Evolutionary conservation across 2,113 vertebrate genomes (phyloP), one percentile per base, ranked within the genome.

Genomic region (Crotophaga sulcirostris): DNA sequence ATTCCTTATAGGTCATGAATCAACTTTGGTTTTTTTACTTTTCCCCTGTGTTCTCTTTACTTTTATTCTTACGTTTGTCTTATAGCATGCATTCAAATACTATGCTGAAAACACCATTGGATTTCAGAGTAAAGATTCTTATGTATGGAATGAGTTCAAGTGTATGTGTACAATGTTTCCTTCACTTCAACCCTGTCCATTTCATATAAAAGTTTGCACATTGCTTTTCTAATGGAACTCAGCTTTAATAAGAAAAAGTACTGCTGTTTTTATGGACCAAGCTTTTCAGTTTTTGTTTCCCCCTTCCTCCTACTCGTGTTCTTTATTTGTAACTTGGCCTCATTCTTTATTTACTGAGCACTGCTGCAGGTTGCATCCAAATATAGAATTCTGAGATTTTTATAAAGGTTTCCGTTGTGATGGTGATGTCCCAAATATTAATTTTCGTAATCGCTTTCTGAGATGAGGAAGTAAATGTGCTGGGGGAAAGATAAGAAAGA

Each of bases 241-340:
- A 16, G 15, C 16, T 92, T 86, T 80, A 86, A 25, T 51, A 28
- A 59, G 38, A 55, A 78, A 91, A 81, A 56, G 6, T n/a, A 25
- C 4, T 45, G 18, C n/a, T 82, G 36, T 55, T 88, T 24, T 10
- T 83, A 13, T n/a, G 33, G 83, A 77, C 63, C 21, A 54, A 69
- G 79, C 42, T 63, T 92, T 73, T 86, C 51, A 74, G 12, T 44
- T 84, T 86, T 74, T 17, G 3, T 59, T 94, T 88, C 25, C 45
- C 25, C 16, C 92, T 79, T 85, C 76, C 38, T 94, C 89, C 88
- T 86, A 40, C 4, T 0, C 8, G 0, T 67, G 26, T 92, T 86
- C 94, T 93, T 84, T 95, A 77, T 92, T 94, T 93, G 92, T 94
- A 92, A 86, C 72, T 92, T 93, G 79, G 23, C 94, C 79, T 93